A percentile compares a stretch with the other conserved stretches of the same genome.
Evolutionary conservation across 2,797 vertebrate species (phyloP).

Genomic region (Eulemur albifrons): DNA sequence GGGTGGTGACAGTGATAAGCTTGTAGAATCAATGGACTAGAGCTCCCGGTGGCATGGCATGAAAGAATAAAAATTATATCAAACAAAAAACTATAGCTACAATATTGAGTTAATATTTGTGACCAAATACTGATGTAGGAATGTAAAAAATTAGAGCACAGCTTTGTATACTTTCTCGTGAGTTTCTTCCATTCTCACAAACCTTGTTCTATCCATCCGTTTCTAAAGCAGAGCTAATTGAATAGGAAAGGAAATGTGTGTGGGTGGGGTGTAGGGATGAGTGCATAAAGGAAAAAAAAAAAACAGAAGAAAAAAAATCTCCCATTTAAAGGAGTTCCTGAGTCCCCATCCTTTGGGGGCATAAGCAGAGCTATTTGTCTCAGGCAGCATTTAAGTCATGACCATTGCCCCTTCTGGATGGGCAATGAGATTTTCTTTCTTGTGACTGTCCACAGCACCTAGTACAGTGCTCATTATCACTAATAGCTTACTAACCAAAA

Average conservation of each 20-base stretch:
- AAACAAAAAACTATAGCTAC: not conserved
- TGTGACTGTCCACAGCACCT: not conserved
- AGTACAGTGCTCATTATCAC: not conserved
- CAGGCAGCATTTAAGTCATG: not conserved
- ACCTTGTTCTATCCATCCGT: not conserved
- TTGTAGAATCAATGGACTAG: not conserved
- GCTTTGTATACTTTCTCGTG: not conserved
- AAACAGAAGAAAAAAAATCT: not conserved
- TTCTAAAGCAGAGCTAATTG: not conserved
- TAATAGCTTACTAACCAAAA: constrained; percentile 13
- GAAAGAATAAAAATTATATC: not conserved
- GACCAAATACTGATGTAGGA: not conserved
- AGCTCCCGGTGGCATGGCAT: not conserved
- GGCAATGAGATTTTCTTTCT: not conserved
- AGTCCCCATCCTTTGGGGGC: not conserved
- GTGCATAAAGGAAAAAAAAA: not conserved
- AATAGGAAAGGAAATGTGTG: not conserved
- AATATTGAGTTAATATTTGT: not conserved
- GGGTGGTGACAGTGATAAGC: not conserved
- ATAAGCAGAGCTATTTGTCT: not conserved
- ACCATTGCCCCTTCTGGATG: not conserved
- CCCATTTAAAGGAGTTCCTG: not conserved
- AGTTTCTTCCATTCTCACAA: not conserved
- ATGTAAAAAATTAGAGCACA: not conserved
- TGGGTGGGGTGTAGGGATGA: not conserved